Conservation (phyloP, 2,113 vertebrate species). For the Paramisgurnus dabryanus region DNA sequence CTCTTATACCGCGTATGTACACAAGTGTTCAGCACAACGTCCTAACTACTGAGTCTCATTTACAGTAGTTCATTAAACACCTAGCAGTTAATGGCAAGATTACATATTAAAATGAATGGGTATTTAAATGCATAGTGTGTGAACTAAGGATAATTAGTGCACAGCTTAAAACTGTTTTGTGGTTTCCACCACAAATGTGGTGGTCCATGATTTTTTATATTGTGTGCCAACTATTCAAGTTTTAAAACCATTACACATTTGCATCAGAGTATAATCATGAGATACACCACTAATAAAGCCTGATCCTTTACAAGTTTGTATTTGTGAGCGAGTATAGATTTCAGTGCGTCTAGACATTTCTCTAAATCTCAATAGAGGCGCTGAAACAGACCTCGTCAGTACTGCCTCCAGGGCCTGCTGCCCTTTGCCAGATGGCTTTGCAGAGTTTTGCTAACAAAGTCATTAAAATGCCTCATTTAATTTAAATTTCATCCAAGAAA, state of each 20-base stretch:
- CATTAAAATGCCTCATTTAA: slow-evolving; percentile 73
- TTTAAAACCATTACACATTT: neutral
- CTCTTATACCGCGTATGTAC: too few relatives aligned
- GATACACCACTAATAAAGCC: neutral
- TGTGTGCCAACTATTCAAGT: too few relatives aligned
- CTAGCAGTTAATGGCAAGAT: too few relatives aligned
- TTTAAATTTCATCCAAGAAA: slow-evolving; percentile 61
- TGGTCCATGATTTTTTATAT: too few relatives aligned
- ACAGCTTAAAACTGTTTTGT: too few relatives aligned
- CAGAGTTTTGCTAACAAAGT: slow-evolving; percentile 62
- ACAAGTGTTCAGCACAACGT: too few relatives aligned
- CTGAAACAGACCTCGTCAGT: slow-evolving; percentile 31
- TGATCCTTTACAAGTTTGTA: slow-evolving; percentile 3
- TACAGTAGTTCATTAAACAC: too few relatives aligned
- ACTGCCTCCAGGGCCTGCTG: slow-evolving; percentile 23
- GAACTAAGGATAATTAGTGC: too few relatives aligned
- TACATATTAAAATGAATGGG: too few relatives aligned
- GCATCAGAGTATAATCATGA: neutral
- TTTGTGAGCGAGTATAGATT: slow-evolving; percentile 9
- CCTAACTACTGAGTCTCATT: too few relatives aligned
- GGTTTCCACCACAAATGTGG: too few relatives aligned
- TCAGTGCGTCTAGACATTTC: slow-evolving; percentile 32
- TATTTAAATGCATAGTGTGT: too few relatives aligned
- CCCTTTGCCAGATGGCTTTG: slow-evolving; percentile 45
- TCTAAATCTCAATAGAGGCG: slow-evolving; percentile 11